These are phyloP conservation scores for Thamnaconus septentrionalis DNA, from an alignment of 2,113 vertebrate species.

Conservation along the genomic window DNA sequence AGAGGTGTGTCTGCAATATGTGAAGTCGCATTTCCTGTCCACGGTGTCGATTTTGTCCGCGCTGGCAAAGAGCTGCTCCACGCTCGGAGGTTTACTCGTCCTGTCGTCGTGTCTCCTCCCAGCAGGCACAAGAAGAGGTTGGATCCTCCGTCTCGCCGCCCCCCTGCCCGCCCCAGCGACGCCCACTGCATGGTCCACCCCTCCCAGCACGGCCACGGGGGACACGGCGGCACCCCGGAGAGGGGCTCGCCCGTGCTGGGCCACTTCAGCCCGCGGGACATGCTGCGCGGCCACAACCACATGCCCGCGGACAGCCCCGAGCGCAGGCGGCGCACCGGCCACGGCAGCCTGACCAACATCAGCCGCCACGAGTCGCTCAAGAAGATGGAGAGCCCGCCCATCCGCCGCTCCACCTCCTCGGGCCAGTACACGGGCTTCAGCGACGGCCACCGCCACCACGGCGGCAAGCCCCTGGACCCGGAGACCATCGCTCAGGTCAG, in stretches of 20 bases:
- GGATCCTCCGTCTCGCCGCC: conserved; percentile 85
- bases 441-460: conserved; percentile 66
- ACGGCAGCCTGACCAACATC: conserved; percentile 92
- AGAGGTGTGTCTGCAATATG: too few species aligned
- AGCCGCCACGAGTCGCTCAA: conserved; percentile 92
- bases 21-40: too few species aligned
- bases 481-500: conserved; percentile 98
- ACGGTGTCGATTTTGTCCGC: too few species aligned
- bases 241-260: conserved; percentile 83
- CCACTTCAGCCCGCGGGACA: conserved; percentile 87
- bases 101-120: background rate
- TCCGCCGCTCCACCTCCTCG: conserved; percentile 94
- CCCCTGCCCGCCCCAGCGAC: conserved; percentile 87
- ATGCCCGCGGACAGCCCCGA: conserved; percentile 89
- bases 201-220: conserved; percentile 75
- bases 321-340: conserved; percentile 83
- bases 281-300: conserved; percentile 84
- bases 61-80: background rate
- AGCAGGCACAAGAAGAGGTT: conserved; percentile 89
- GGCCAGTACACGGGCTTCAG: conserved; percentile 91
- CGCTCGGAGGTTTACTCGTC: too few species aligned
- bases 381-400: conserved; percentile 94
- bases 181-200: conserved; percentile 87
- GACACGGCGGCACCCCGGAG: conserved; percentile 79
- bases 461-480: conserved; percentile 88